Percentiles rank a stretch among this genome's conserved stretches.
These are phyloP conservation scores for Gymnoscopelus braueri DNA, from an alignment of 2,797 vertebrate genomes.

Conservation along the genomic window DNA sequence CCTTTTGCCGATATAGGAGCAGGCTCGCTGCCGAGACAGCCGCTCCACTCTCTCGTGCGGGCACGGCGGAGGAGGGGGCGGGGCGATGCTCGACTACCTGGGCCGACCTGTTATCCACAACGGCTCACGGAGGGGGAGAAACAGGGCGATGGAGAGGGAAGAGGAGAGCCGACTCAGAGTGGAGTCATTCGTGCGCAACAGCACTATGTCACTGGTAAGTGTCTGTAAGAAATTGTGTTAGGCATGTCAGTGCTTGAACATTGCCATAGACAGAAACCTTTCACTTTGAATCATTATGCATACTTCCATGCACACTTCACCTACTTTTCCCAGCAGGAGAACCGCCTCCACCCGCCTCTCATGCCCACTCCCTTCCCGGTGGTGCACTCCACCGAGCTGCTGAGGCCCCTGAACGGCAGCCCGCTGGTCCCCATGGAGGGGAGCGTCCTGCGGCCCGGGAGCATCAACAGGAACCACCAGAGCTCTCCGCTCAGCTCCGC, in stretches of 20 bases:
- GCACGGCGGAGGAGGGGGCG: conserved; percentile 64
- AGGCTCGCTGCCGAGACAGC: conserved; percentile 78
- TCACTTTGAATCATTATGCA: no score
- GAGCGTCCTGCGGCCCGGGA: conserved; percentile 39
- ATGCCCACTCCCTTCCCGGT: conserved; percentile 54
- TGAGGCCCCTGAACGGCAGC: conserved; percentile 70
- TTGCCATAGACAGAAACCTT: no score
- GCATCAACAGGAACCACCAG: conserved; percentile 55
- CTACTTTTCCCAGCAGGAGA: conserved; percentile 53
- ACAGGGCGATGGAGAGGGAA: conserved; percentile 53
- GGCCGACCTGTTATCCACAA: conserved; percentile 77
- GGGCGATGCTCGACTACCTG: conserved; percentile 77
- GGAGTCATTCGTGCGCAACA: conserved; percentile 75
- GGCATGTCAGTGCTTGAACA: no score
- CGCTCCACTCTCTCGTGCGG: conserved; percentile 89
- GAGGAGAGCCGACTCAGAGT: conserved; percentile 64
- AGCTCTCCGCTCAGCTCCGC: conserved; percentile 53
- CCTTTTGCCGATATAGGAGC: conserved; percentile 65
- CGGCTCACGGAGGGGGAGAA: conserved; percentile 69
- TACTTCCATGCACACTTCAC: no score
- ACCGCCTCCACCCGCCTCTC: conserved; percentile 73
- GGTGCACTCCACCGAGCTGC: conserved; percentile 59
- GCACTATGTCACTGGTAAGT: conserved; percentile 70
- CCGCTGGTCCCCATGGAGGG: conserved; percentile 55
- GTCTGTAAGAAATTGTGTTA: conserved; percentile 2